Percentiles rank a stretch among this genome's conserved stretches.
Evolutionary conservation across 2,888 invertebrate genomes (phyloP).

Genomic region (Sarcophaga variegata): DNA sequence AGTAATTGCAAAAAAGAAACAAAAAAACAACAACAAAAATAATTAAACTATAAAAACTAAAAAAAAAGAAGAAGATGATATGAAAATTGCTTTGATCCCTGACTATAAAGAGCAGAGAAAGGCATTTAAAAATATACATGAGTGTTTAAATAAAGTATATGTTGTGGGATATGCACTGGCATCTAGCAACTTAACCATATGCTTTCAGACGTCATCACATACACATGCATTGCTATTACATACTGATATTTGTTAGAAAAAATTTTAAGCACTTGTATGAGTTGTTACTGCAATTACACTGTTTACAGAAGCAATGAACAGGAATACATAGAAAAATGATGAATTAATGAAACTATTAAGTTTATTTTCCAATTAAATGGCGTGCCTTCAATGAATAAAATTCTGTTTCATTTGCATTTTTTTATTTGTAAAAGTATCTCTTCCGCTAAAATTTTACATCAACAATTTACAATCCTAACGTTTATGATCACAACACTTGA

Average conservation of each 20-base stretch:
- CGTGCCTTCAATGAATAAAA: too few species aligned
- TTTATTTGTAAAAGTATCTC: too few species aligned
- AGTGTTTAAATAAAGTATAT: neutral
- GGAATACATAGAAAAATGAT: neutral
- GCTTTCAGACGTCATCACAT: constrained; percentile 9
- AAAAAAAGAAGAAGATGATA: neutral
- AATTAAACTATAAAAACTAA: neutral
- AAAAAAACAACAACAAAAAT: constrained; percentile 6
- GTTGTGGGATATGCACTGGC: neutral
- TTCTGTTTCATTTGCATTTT: too few species aligned
- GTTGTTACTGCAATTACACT: neutral
- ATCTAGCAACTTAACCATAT: constrained; percentile 11
- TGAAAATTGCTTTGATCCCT: constrained; percentile 49
- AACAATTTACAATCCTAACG: too few species aligned
- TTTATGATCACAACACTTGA: too few species aligned
- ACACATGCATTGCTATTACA: neutral
- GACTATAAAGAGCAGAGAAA: constrained; percentile 7
- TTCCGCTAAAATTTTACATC: too few species aligned
- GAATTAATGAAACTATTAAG: too few species aligned
- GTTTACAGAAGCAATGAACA: neutral
- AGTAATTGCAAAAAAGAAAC: constrained; percentile 34
- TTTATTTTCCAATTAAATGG: neutral
- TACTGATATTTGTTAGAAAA: neutral
- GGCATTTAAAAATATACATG: neutral
- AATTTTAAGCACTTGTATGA: neutral